Conservation (phyloP, 2,888 invertebrate genomes). For the Escarpia spicata region DNA sequence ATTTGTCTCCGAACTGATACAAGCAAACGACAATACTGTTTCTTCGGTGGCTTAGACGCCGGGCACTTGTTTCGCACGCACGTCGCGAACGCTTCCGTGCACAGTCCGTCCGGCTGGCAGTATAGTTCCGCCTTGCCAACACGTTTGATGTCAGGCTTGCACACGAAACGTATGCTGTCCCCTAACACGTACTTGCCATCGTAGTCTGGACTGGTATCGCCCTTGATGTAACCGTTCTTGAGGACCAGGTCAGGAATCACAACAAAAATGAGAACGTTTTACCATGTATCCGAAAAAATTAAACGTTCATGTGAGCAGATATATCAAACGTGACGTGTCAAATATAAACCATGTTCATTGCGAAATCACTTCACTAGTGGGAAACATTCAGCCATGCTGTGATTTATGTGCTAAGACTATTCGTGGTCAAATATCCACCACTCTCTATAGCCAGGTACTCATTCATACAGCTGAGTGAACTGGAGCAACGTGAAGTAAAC, state of each 20-base stretch:
- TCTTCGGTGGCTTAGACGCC: conserved; percentile 13
- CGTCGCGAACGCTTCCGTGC: conserved; percentile 35
- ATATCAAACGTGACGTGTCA: no score
- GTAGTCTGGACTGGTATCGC: background rate
- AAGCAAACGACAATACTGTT: conserved; percentile 25
- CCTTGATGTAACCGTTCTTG: conserved; percentile 31
- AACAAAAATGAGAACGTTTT: no score
- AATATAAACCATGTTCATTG: no score
- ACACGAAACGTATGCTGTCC: conserved; percentile 37
- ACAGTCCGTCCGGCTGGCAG: conserved; percentile 38
- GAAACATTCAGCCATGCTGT: no score
- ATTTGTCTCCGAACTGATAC: conserved; percentile 23
- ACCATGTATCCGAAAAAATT: no score
- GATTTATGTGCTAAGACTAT: no score
- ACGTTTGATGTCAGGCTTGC: conserved; percentile 36
- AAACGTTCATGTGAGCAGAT: no score
- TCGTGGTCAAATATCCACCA: no score
- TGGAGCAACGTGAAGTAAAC: no score
- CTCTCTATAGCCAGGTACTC: no score
- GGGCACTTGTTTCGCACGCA: conserved; percentile 32
- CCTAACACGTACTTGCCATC: conserved; percentile 31
- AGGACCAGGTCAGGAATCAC: conserved; percentile 31
- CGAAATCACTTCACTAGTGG: no score
- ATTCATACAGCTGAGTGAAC: no score
- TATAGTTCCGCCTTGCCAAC: conserved; percentile 36